Conservation (phyloP, 2,888 invertebrate species). For the Thumatha senex region DNA sequence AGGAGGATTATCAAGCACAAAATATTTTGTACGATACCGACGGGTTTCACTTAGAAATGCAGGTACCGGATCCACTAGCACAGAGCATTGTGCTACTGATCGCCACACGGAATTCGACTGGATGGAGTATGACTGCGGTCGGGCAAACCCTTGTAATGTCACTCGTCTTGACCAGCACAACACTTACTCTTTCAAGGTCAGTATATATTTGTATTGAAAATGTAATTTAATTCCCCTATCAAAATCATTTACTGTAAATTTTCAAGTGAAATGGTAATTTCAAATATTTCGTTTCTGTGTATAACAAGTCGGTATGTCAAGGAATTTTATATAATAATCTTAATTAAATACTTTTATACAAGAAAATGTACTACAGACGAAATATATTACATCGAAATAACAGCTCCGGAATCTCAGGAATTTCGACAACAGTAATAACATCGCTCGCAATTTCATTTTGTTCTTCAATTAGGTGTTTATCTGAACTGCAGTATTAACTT, state of each 20-base stretch:
- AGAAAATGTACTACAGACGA: background rate
- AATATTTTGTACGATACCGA: slow-evolving; percentile 93
- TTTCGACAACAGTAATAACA: background rate
- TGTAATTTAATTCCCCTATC: background rate
- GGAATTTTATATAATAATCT: background rate
- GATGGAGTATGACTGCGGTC: slow-evolving; percentile 93
- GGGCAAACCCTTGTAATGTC: slow-evolving; percentile 94
- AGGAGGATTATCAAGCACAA: slow-evolving; percentile 93
- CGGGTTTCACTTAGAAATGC: slow-evolving; percentile 84
- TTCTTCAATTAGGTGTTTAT: background rate
- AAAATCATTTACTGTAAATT: no score
- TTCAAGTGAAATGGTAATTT: background rate
- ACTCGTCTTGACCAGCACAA: slow-evolving; percentile 93
- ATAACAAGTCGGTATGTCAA: background rate
- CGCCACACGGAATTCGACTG: slow-evolving; percentile 84
- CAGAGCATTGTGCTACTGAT: slow-evolving; percentile 59
- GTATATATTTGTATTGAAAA: background rate
- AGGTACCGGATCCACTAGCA: slow-evolving; percentile 70
- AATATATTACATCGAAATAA: background rate
- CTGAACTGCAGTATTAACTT: slow-evolving; percentile 43
- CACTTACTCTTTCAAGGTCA: slow-evolving; percentile 91
- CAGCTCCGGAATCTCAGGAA: background rate
- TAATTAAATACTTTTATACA: background rate
- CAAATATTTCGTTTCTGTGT: background rate
- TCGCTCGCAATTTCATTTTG: background rate